A percentile compares a stretch with the other conserved stretches of the same genome.
Evolutionary conservation across 2,113 vertebrate species (phyloP).

Genomic region (Plotosus lineatus): DNA sequence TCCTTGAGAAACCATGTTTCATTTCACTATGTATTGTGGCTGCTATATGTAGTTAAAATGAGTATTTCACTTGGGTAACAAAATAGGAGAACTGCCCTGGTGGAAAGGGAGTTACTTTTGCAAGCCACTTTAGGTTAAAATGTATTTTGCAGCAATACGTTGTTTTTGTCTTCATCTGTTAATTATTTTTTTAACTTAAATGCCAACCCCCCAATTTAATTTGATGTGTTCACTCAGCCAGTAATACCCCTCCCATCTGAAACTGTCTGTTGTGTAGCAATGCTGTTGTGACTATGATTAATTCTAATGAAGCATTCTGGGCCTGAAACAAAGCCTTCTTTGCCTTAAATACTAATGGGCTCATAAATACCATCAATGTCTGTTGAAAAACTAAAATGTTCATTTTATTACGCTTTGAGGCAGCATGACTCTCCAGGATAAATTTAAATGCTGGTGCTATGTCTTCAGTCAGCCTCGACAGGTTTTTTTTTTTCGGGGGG

Average conservation of each 20-base stretch:
- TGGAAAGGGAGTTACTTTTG: no score
- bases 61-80: no score
- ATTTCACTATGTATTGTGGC: no score
- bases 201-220: not conserved
- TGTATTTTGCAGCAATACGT: not conserved
- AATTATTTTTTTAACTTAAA: not conserved
- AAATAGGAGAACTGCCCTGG: no score
- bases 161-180: not conserved
- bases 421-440: conserved; percentile 2
- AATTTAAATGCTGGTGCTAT: conserved; percentile 2
- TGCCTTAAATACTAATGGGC: not conserved
- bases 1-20: no score
- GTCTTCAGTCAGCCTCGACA: not conserved
- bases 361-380: not conserved
- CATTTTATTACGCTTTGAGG: not conserved
- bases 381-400: not conserved
- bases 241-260: not conserved
- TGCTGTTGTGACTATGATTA: not conserved
- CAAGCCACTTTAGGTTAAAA: no score
- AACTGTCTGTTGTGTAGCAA: not conserved
- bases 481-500: not conserved
- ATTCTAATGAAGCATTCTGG: not conserved
- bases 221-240: conserved; percentile 13
- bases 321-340: not conserved
- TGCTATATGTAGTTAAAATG: no score